Evolutionary conservation across 2,797 vertebrate genomes (phyloP), one percentile per base, ranked within the genome.

Genomic region (Malacoctenus gilli): DNA sequence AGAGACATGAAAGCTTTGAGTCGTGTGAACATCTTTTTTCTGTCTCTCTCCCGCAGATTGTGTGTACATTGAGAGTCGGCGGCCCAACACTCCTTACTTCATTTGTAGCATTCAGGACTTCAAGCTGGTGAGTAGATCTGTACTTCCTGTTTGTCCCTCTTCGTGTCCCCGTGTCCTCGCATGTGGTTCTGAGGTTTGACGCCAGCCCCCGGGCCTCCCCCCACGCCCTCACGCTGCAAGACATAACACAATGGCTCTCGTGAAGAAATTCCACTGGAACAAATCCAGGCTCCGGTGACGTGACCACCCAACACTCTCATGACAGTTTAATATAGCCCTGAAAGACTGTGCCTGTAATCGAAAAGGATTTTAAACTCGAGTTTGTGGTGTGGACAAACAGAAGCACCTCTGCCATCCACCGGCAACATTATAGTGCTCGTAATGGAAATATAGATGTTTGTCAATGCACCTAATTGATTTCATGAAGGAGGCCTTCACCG

Each of bases 41-140:
- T 16, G 34, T 58, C 19, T 84, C 62, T 68, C 52, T 41, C 65
- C 90, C 92, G 63, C 92, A 99, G 97, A 99, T 94, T 99, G 97
- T 89, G 97, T 99, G 82, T 99, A 98, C 86, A 99, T 99, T 77
- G 97, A 99, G 87, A 98, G 96, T 66, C 94, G 96, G 57, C 93
- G 96, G 76, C 95, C 97, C 80, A 98, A 99, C 87, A 99, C 96
- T 37, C 97, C 97, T 36, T 99, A 99, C 89, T 99, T 99, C 94
- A 99, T 99, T 92, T 99, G 97, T 94, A 99, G 97, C 94, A 98
- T 99, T 92, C 97, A 99, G 92, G 97, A 99, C 91, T 99, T 99
- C 94, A 99, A 99, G 89, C 91, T 99, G 96, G 97, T 99, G 93
- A 99, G 97, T 93, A 84, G 49, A 76, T 59, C 53, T 73, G 30